Base-by-base conservation (phyloP, 2,113 vertebrate species). In the Apeltes quadracus region DNA sequence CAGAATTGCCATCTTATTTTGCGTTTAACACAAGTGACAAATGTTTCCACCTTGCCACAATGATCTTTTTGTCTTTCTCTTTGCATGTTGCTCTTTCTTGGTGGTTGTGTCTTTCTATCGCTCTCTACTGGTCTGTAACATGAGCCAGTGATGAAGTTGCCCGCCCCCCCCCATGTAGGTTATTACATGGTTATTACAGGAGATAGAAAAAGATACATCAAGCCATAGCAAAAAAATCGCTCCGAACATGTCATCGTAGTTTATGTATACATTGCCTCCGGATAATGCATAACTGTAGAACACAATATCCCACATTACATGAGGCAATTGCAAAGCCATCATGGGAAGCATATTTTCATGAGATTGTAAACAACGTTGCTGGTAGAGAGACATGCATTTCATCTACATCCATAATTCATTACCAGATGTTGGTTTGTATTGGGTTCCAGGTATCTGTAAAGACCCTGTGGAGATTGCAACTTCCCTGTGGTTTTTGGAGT, bases 381-480 rank as follows among this genome's bases (percentile, higher is more conserved):
- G 71, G 72, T 43, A 64, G 82, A 83, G 77, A 79, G 75, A 80
- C 84, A 83, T 77, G 76, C 65, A 69, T 87, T 85, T 83, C 78
- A 79, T 80, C 65, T 61, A 64, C 80, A 89, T 91, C 82, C 79
- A 89, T 91, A 86, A 89, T 90, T 89, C 79, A 90, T 85, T n/a
- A 79, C 36, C 82, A 87, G 84, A 86, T 87, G 87, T 90, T 84
- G 80, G 59, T 78, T 75, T 76, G 69, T 83, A 81, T 85, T 80
- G 75, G 67, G 78, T 88, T 87, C 80, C 78, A 86, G 82, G 85
- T 88, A 86, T 89, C 62, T 76, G 68, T 66, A 54, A 79, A 80
- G 68, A 58, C 66, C 74, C 85, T 66, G 69, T 77, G 59, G 82
- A 81, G 64, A 82, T 59, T 51, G 67, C 69, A 76, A 67, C 79